Evolutionary conservation across 2,888 invertebrate genomes (phyloP).

Genomic region (Eupithecia centaureata): DNA sequence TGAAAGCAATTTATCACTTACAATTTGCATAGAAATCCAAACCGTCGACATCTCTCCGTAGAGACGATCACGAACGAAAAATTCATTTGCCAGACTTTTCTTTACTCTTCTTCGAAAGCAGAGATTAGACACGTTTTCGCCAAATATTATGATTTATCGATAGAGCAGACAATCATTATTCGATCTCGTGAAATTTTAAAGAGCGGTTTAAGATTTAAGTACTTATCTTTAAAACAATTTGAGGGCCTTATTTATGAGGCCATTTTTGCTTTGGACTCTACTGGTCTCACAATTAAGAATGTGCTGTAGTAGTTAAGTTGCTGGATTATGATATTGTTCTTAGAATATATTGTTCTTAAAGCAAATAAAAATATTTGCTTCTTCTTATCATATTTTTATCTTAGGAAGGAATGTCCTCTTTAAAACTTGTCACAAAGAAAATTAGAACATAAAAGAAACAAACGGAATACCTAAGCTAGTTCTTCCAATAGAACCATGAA

Average conservation of each 20-base stretch:
- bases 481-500: not conserved
- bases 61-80: slow-evolving; percentile 36
- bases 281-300: too few species aligned
- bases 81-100: slow-evolving; percentile 44
- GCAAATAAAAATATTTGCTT: too few species aligned
- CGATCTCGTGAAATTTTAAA: not conserved
- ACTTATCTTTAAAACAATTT: too few species aligned
- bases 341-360: too few species aligned
- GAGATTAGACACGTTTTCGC: slow-evolving; percentile 37
- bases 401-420: not conserved
- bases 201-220: not conserved
- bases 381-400: too few species aligned
- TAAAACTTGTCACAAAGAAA: not conserved
- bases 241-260: too few species aligned
- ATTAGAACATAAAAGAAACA: not conserved
- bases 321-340: too few species aligned
- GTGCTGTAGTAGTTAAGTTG: too few species aligned
- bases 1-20: slow-evolving; percentile 14
- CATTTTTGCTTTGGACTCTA: too few species aligned
- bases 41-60: slow-evolving; percentile 4
- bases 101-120: slow-evolving; percentile 10
- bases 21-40: slow-evolving; percentile 20
- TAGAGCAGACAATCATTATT: not conserved
- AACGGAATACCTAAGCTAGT: not conserved
- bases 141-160: slow-evolving; percentile 9